Evolutionary conservation across 2,888 invertebrate genomes (phyloP).

Genomic region (Ectropis crepuscularia): DNA sequence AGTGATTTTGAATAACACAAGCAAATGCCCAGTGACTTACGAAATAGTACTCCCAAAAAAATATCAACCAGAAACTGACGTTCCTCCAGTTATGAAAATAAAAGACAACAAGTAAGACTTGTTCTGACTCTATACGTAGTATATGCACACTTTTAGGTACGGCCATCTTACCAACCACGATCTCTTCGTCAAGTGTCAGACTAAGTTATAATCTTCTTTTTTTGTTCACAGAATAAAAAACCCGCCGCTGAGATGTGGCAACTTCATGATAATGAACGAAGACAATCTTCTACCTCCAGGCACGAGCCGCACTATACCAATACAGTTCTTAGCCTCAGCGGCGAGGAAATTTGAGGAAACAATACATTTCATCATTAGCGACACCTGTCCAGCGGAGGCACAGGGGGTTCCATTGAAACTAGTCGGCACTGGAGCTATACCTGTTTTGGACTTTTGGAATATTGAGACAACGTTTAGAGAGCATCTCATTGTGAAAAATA

Average conservation of each 20-base stretch:
- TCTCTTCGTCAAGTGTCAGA: no score
- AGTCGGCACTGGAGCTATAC: slow-evolving; percentile 83
- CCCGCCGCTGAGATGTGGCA: slow-evolving; percentile 74
- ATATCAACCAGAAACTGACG: slow-evolving; percentile 55
- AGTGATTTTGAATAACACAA: slow-evolving; percentile 85
- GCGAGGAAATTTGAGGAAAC: slow-evolving; percentile 71
- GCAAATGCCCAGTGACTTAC: slow-evolving; percentile 84
- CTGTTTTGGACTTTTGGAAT: slow-evolving; percentile 84
- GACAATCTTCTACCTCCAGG: slow-evolving; percentile 77
- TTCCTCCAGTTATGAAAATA: slow-evolving; percentile 44
- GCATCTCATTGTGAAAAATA: slow-evolving; percentile 82
- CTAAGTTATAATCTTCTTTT: neutral
- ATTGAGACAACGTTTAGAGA: slow-evolving; percentile 85
- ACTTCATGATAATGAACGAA: slow-evolving; percentile 73
- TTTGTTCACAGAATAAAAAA: slow-evolving; percentile 61
- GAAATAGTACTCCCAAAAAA: slow-evolving; percentile 67
- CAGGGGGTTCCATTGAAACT: slow-evolving; percentile 77
- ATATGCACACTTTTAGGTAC: neutral
- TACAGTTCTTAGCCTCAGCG: slow-evolving; percentile 70
- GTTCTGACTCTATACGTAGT: neutral
- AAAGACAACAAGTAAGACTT: slow-evolving; percentile 68
- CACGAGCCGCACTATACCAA: slow-evolving; percentile 70
- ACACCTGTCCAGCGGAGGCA: slow-evolving; percentile 78
- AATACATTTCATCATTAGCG: slow-evolving; percentile 74
- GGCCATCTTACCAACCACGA: no score